Evolutionary conservation across 2,113 vertebrate genomes (phyloP), one percentile per base, ranked within the genome.

Genomic region (Protobothrops flavoviridis): DNA sequence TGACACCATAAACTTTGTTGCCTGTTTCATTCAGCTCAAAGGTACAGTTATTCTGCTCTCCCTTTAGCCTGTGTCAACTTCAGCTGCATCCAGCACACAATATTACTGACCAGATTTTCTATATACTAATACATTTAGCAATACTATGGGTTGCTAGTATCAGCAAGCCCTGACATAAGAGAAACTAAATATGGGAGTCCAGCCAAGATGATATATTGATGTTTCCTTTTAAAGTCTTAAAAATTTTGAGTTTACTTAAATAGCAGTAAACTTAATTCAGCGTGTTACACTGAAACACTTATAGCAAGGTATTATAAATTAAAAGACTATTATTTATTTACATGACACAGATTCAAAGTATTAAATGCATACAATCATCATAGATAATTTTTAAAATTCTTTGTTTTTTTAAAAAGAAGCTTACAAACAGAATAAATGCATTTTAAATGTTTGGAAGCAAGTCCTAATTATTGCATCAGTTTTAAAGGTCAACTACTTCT

Each of bases 401-500:
- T 3, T 2, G 91, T 10, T 10, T 53, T 92, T 29, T 93, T 95
- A 7, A 90, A 95, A 61, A 48, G 87, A 94, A 96, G 92, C 81
- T 5, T 93, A 12, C 91, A 93, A 33, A 12, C 48, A 94, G 85
- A 52, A 90, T 52, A 96, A 69, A 90, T 23, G 92, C 11, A 45
- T 45, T 45, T 45, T 45, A 87, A 87, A 11, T 93, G n/a, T 91
- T 97, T 87, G 95, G 43, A 95, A 94, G 96, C 56, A 56, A 95
- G 55, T 90, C 53, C 55, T 90, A 85, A 90, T n/a, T 93, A 59
- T 52, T 61, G 43, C 64, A 55, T 85, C 53, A 15, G 39, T 90
- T 94, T 74, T 88, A 3, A 15, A 21, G 6, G 45, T 91, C 23
- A 45, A 39, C 53, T 6, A 21, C 48, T 87, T 85, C 85, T 48